Conservation (phyloP, 2,113 vertebrate species). For the Halcyon senegalensis region DNA sequence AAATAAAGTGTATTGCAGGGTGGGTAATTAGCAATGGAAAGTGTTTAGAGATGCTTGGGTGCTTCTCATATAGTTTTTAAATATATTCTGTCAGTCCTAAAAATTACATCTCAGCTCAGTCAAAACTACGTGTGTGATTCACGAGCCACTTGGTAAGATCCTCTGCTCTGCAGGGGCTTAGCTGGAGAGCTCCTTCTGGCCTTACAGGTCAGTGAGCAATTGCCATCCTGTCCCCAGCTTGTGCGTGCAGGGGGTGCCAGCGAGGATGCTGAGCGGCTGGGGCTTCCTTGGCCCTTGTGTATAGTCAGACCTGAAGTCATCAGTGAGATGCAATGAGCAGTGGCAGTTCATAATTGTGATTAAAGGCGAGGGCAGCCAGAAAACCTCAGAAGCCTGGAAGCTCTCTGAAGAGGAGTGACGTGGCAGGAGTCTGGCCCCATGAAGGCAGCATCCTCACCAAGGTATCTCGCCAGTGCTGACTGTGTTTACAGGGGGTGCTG, state of each 20-base stretch:
- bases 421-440: background rate
- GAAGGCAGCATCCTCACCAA: background rate
- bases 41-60: background rate
- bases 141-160: background rate
- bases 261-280: background rate
- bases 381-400: background rate
- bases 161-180: background rate
- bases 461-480: background rate
- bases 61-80: background rate
- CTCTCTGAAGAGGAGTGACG: background rate
- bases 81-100: background rate
- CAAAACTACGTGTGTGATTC: background rate
- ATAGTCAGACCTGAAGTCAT: background rate
- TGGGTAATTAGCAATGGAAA: background rate
- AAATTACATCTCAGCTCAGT: background rate
- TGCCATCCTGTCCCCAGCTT: background rate
- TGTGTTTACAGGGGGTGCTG: background rate
- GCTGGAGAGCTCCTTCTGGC: background rate
- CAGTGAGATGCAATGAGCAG: background rate
- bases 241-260: background rate
- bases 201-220: rapidly evolving
- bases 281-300: background rate
- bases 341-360: background rate
- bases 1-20: background rate
- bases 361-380: background rate